Base-by-base conservation (phyloP, 1,140 invertebrate species). In the Procambarus virginalis region DNA sequence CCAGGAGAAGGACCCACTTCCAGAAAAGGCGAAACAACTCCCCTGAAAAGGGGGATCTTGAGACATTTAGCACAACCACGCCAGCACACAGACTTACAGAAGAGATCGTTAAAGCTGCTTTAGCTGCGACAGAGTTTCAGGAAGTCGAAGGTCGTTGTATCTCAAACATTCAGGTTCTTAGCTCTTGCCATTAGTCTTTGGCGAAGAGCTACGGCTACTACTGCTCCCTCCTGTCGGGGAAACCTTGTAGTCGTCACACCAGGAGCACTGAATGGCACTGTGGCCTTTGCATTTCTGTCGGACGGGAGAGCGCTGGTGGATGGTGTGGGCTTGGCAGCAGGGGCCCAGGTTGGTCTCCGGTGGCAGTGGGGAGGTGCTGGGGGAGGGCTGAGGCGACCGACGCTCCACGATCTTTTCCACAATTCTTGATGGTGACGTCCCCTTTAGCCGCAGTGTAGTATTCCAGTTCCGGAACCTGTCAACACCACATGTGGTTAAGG, bases 401-500 rank as follows among this genome's bases (percentile, higher is more conserved):
- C 88, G 73, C 75, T 89, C 88, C 73, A 84, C 82, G 1, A 83
- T 70, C 81, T 79, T 89, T 17, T 89, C 88, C 6, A 79, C 81
- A 5, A 89, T 89, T 48, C 88, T 81, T 2, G 88, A 89, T 10
- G 88, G 88, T 2, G 88, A 89, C 1, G 88, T 89, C 8, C 88
- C 88, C 81, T 89, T 89, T 17, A 89, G 81, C 3, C 88, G 73
- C 81, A 89, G 60, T 20, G 88, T 89, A 2, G 88, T 89, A 58
- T 89, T 89, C 88, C 88, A 89, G 81, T 89, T 89, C 20, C 88
- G 80, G 75, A 89, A 89, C 88, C 88, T 89, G 82, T 0, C 9
- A 70, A 76, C 12, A 58, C 0, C 4, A 17, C 60, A 20, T 10
- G 5, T 17, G 60, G 17, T 64, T 64, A 64, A 17, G 1, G 17